Evolutionary conservation across 30 jellyfish, hydroid and myxozoan species (phyloP), one percentile per base, ranked within the genome.

Genomic region (Sanderia malayensis): DNA sequence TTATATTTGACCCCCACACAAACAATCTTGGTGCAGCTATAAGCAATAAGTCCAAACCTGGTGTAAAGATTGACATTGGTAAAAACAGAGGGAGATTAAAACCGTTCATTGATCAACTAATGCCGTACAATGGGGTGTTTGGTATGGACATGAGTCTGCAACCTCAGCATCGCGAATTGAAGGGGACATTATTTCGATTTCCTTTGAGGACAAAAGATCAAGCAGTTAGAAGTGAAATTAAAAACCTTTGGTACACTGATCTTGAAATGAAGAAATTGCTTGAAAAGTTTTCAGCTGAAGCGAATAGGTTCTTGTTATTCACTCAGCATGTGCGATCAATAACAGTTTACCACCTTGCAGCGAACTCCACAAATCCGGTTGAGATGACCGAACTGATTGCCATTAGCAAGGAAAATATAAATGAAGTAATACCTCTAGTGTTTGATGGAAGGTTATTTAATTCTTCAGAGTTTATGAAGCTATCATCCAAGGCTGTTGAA

Each of bases 121-220:
- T 20, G 18, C 31, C 62, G 19, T 76, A 76, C 45, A 71, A 76
- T 46, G 79, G 79, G 29, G 62, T 76, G 0, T 76, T 76, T 64
- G 87, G 87, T 4, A 46, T 64, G 79, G 79, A 76, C 27, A 76
- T 71, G n/a, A 64, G 79, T 46, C 46, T 76, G 19, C 21, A 21
- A 20, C 10, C 27, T 0, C 34, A 31, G 41, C 62, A 46, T 44
- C 31, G 29, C 17, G 65, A 18, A 28, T 76, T 61, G 15, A 31
- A 76, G 0, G 87, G 87, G 46, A 76, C 79, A 24, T 8, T 76
- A 32, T 76, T 76, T 52, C 46, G 87, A 44, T 76, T 76, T 61
- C 87, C 87, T 0, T 32, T 76, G 72, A 44, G 87, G 44, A 76
- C 79, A 19, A 21, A 46, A 27, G 22, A 61, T 8, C 79, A 64